Conservation (phyloP, 2,113 vertebrate genomes). For the Cavia aperea region DNA sequence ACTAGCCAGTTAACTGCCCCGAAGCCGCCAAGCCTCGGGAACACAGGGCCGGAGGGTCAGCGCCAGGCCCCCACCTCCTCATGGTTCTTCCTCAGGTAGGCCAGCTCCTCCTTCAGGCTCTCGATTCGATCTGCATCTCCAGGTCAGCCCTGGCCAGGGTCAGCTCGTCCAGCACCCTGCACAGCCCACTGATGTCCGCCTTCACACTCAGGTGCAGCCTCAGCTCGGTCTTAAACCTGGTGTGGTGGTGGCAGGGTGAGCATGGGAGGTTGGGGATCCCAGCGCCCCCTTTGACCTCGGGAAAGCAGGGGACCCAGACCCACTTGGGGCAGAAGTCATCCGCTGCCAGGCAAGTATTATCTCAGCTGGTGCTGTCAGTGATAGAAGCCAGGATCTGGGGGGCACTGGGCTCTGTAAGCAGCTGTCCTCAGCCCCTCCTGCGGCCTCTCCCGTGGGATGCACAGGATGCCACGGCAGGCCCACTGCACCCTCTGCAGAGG, state of each 20-base stretch:
- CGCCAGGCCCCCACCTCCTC: constrained; percentile 76
- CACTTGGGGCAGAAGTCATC: constrained; percentile 96
- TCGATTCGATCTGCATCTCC: constrained; percentile 88
- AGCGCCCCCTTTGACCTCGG: neutral
- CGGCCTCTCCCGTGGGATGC: neutral
- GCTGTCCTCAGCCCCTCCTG: neutral
- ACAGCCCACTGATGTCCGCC: constrained; percentile 66
- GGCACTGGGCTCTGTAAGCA: neutral
- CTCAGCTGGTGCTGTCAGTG: constrained; percentile 83
- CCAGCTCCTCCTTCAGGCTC: constrained; percentile 83
- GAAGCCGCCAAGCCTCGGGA: neutral
- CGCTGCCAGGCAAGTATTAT: constrained; percentile 91
- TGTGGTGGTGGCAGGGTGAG: neutral
- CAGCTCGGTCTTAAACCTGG: constrained; percentile 85
- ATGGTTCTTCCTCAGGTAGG: constrained; percentile 87
- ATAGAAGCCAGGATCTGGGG: constrained; percentile 82
- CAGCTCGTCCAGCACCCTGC: constrained; percentile 77
- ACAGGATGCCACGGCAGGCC: neutral
- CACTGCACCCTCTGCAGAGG: neutral
- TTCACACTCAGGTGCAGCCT: constrained; percentile 79
- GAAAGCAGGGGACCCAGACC: constrained; percentile 28
- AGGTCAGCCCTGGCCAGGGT: constrained; percentile 74
- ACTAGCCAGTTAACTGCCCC: constrained; percentile 48
- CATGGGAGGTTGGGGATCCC: neutral
- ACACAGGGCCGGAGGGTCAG: neutral